Conservation (phyloP, 2,113 vertebrate species). For the Colius striatus region DNA sequence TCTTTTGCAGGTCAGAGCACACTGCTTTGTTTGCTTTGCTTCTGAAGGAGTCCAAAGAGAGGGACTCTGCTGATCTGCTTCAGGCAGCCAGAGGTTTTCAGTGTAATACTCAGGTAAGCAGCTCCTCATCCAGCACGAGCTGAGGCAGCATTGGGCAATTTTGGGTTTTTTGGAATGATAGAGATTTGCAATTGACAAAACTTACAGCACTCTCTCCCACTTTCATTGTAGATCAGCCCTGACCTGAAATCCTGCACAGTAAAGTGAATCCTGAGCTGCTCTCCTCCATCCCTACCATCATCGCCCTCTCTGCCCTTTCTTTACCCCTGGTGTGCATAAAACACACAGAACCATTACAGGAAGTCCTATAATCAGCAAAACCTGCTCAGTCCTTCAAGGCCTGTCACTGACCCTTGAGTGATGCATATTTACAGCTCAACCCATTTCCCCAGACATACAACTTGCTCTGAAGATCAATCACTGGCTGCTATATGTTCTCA, state of each 20-base stretch:
- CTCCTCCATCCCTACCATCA: accelerated
- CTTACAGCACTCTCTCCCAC: background rate
- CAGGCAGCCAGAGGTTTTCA: background rate
- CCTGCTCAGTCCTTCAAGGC: background rate
- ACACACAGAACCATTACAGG: accelerated
- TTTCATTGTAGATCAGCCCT: background rate
- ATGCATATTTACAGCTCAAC: background rate
- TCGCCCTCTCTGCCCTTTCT: background rate
- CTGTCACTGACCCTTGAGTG: accelerated
- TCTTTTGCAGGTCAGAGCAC: background rate
- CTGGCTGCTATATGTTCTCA: background rate
- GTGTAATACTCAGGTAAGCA: background rate
- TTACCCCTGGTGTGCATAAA: background rate
- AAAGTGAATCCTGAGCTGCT: background rate
- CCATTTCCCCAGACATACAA: background rate
- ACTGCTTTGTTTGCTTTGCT: background rate
- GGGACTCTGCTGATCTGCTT: background rate
- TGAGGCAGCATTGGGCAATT: accelerated
- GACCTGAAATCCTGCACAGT: background rate
- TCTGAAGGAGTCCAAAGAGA: background rate
- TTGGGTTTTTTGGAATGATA: background rate
- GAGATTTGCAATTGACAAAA: background rate
- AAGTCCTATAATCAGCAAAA: background rate
- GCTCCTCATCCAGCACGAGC: background rate
- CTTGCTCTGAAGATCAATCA: background rate